Evolutionary conservation across 2,113 vertebrate species (phyloP).

Genomic region (Aegotheles bennettii): DNA sequence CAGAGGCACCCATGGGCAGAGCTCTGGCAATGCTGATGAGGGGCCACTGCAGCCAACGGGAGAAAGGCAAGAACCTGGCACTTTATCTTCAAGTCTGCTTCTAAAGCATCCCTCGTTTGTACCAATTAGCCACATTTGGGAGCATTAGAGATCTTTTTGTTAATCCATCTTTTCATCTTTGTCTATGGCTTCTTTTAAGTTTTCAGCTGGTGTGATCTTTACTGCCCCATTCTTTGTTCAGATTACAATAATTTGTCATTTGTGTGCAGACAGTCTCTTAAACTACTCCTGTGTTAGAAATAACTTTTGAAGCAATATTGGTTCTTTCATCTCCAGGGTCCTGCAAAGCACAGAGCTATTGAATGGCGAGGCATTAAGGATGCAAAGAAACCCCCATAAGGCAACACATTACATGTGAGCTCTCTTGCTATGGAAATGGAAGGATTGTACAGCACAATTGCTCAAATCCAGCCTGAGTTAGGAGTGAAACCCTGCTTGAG

Average conservation of each 20-base stretch:
- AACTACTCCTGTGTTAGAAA: slow-evolving; percentile 67
- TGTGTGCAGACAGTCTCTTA: slow-evolving; percentile 59
- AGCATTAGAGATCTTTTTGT: neutral
- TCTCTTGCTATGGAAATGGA: slow-evolving; percentile 48
- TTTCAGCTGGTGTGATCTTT: slow-evolving; percentile 32
- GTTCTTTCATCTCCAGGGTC: slow-evolving; percentile 63
- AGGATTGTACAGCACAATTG: slow-evolving; percentile 21
- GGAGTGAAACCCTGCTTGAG: slow-evolving; percentile 40
- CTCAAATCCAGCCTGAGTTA: slow-evolving; percentile 31
- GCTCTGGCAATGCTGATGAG: neutral
- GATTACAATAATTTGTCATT: slow-evolving; percentile 71
- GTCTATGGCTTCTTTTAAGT: slow-evolving; percentile 15
- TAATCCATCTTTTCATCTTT: slow-evolving; percentile 9
- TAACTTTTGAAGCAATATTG: slow-evolving; percentile 57
- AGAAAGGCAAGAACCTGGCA: neutral
- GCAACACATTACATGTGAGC: slow-evolving; percentile 54
- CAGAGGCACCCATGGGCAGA: neutral
- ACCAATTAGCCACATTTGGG: slow-evolving; percentile 45
- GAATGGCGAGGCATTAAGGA: slow-evolving; percentile 67
- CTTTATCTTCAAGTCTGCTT: neutral
- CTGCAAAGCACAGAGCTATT: slow-evolving; percentile 59
- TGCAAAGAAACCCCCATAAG: slow-evolving; percentile 61
- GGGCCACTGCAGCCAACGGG: neutral
- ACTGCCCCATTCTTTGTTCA: slow-evolving; percentile 56
- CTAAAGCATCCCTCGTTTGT: slow-evolving; percentile 29